phyloP scores from a whole-genome alignment of 2,113 vertebrate species.

The Pogonocichla stellata region DNA sequence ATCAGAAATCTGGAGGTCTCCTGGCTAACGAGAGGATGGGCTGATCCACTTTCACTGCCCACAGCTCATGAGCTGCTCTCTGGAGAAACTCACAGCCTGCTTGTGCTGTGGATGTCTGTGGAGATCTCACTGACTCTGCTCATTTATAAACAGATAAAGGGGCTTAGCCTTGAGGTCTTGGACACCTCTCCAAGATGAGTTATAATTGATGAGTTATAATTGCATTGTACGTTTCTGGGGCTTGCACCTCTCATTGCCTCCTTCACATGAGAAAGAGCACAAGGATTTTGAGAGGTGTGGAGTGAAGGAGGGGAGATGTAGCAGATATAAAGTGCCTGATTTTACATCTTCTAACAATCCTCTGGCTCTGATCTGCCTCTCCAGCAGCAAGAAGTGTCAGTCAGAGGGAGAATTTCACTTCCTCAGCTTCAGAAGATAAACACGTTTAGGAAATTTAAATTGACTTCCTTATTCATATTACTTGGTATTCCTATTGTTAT shows the following conservation, averaged over 20 bases:
- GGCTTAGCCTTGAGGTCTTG: too few species aligned
- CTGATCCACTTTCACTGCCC: too few species aligned
- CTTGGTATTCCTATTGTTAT: background rate
- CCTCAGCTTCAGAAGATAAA: background rate
- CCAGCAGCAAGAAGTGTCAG: background rate
- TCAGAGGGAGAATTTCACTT: background rate
- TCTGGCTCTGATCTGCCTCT: background rate
- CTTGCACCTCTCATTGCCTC: background rate
- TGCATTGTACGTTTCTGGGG: too few species aligned
- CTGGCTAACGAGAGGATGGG: too few species aligned
- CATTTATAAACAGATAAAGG: too few species aligned
- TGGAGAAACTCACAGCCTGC: too few species aligned
- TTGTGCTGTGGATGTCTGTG: too few species aligned
- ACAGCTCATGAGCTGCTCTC: too few species aligned
- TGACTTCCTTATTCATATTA: background rate
- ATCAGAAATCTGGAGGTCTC: too few species aligned
- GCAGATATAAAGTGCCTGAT: background rate
- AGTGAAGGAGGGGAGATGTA: background rate
- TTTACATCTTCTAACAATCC: background rate
- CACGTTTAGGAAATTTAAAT: background rate
- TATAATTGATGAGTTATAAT: too few species aligned
- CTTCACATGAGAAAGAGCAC: background rate
- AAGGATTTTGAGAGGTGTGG: background rate
- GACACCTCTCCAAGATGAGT: too few species aligned
- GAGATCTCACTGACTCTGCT: too few species aligned